Conservation (phyloP, 2,888 invertebrate species). For the Mongoloraphidia duomilia region DNA sequence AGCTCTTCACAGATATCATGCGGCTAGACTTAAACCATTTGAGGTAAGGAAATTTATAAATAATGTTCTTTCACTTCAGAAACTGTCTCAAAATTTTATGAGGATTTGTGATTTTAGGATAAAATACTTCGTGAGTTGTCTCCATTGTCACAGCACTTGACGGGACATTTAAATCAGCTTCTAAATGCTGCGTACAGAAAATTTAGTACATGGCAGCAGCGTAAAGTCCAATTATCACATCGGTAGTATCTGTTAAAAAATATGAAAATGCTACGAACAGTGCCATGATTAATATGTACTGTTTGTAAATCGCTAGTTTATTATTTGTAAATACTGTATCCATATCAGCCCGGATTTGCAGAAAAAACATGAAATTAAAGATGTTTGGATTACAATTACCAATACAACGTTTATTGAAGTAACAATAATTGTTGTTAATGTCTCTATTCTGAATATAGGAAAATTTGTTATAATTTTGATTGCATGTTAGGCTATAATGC, state of each 20-base stretch:
- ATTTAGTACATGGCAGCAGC: conserved; percentile 74
- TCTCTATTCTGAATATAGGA: too few species aligned
- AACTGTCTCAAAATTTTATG: not conserved
- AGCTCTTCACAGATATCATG: conserved; percentile 76
- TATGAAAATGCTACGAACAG: too few species aligned
- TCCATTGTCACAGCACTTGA: conserved; percentile 64
- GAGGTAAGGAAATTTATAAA: conserved; percentile 40
- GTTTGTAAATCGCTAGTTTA: too few species aligned
- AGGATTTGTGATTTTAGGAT: conserved; percentile 39
- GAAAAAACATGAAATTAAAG: too few species aligned
- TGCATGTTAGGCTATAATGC: too few species aligned
- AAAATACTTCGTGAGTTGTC: conserved; percentile 68
- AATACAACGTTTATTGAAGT: not conserved
- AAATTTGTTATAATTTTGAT: too few species aligned
- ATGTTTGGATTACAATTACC: not conserved
- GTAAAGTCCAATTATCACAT: conserved; percentile 31
- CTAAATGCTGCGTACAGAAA: conserved; percentile 75
- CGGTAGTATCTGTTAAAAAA: not conserved
- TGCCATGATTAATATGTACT: too few species aligned
- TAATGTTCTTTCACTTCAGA: not conserved
- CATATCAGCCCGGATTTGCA: too few species aligned
- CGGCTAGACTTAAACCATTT: conserved; percentile 71
- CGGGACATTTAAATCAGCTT: conserved; percentile 76
- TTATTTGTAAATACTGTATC: too few species aligned
- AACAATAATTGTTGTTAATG: too few species aligned